Conservation (phyloP, 2,888 invertebrate genomes). For the Pristionchus japonicus region DNA sequence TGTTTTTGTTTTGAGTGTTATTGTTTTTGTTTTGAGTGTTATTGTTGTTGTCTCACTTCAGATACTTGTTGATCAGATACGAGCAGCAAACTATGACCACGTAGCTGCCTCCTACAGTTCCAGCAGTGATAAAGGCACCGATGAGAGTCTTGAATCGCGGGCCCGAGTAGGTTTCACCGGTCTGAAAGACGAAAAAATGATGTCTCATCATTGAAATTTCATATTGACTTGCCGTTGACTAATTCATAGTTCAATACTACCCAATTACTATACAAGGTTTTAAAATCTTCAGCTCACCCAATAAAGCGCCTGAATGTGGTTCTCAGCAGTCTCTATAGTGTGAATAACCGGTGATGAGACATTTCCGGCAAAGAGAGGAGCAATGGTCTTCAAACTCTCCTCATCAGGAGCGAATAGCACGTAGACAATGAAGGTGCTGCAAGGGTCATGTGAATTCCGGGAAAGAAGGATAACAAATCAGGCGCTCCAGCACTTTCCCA, state of each 20-base stretch:
- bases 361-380: background rate
- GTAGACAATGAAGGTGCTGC: background rate
- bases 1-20: background rate
- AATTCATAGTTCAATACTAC: too few species aligned
- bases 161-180: constrained; percentile 2
- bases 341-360: background rate
- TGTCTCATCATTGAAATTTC: background rate
- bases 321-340: background rate
- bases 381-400: background rate
- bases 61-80: background rate
- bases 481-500: too few species aligned
- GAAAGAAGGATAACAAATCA: too few species aligned
- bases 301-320: background rate
- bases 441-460: too few species aligned
- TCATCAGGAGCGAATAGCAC: background rate
- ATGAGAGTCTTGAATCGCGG: background rate
- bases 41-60: background rate
- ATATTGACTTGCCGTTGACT: too few species aligned
- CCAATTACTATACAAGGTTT: too few species aligned
- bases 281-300: constrained; percentile 11
- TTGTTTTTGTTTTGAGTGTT: background rate
- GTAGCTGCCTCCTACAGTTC: background rate
- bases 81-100: background rate
- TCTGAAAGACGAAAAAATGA: background rate
- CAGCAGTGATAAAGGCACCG: background rate